These are phyloP conservation scores for Chrysodeixis includens DNA, from an alignment of 2,888 invertebrate species.

Conservation along the genomic window DNA sequence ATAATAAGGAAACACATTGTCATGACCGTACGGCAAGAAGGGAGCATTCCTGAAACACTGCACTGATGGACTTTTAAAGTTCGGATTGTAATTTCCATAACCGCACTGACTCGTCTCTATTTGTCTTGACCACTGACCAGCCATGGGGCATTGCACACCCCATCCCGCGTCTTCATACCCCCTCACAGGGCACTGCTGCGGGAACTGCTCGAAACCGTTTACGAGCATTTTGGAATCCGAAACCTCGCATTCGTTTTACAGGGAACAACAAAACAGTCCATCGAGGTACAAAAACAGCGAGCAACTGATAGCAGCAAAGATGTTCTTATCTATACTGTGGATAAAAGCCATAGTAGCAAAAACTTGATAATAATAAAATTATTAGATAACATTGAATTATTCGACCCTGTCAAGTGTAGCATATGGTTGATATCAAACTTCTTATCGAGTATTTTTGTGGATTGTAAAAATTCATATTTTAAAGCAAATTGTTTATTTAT, in stretches of 20 bases:
- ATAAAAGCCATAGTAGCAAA: conserved; percentile 82
- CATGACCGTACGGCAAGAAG: conserved; percentile 60
- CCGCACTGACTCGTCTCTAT: conserved; percentile 63
- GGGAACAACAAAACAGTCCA: conserved; percentile 77
- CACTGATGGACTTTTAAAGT: conserved; percentile 65
- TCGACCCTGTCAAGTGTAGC: conserved; percentile 61
- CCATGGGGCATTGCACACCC: conserved; percentile 77
- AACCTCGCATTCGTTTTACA: conserved; percentile 57
- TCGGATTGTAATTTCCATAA: conserved; percentile 67
- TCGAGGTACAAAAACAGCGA: conserved; percentile 82
- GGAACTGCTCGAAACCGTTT: conserved; percentile 67
- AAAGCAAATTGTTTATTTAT: conserved; percentile 8
- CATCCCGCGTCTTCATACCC: conserved; percentile 73
- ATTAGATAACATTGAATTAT: conserved; percentile 74
- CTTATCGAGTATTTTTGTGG: conserved; percentile 39
- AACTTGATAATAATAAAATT: conserved; percentile 80
- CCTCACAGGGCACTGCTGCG: conserved; percentile 73
- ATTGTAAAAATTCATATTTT: conserved; percentile 19
- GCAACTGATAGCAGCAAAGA: conserved; percentile 85
- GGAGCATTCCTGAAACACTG: conserved; percentile 73
- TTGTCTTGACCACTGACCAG: conserved; percentile 74
- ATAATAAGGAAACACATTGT: conserved; percentile 65
- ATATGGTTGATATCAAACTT: conserved; percentile 42
- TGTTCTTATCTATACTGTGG: conserved; percentile 80
- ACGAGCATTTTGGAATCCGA: conserved; percentile 75